phyloP scores from a whole-genome alignment of 2,797 vertebrate genomes.

The Oryzias sinensis region DNA sequence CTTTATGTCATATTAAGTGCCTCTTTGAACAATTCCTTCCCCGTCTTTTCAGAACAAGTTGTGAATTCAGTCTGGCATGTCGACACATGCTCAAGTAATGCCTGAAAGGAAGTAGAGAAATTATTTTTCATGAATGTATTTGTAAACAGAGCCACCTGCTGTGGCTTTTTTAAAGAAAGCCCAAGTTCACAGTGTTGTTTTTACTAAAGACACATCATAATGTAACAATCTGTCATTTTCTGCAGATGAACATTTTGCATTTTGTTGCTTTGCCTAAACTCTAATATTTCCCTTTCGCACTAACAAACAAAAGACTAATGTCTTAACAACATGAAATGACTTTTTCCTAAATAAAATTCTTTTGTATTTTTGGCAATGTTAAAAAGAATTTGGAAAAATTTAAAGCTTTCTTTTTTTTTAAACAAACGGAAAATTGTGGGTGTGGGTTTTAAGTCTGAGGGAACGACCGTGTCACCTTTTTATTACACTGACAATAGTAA shows the following conservation, averaged over 20 bases:
- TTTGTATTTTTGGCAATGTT: no score
- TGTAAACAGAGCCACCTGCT: conserved; percentile 1
- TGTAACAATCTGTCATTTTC: background rate
- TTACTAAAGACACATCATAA: conserved; percentile 19
- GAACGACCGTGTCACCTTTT: background rate
- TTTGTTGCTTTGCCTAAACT: conserved; percentile 22
- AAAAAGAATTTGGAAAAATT: no score
- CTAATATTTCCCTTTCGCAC: conserved; percentile 21
- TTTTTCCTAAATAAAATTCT: no score
- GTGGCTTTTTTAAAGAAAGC: conserved; percentile 35
- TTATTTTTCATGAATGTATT: no score
- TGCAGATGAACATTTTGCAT: background rate
- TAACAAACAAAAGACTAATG: background rate
- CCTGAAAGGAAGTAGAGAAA: background rate
- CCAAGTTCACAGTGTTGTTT: conserved; percentile 29
- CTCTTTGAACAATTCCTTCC: conserved; percentile 50
- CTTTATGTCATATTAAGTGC: conserved; percentile 35
- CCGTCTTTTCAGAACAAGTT: conserved; percentile 48
- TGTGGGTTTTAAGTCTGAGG: background rate
- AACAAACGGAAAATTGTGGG: background rate
- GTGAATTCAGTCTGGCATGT: conserved; percentile 46
- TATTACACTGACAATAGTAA: conserved; percentile 11
- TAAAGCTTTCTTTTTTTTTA: background rate
- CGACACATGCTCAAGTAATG: conserved; percentile 34
- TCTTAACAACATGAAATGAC: no score